These are phyloP conservation scores for Orchesellides sinensis DNA, from an alignment of 2,888 invertebrate genomes.

Conservation along the genomic window DNA sequence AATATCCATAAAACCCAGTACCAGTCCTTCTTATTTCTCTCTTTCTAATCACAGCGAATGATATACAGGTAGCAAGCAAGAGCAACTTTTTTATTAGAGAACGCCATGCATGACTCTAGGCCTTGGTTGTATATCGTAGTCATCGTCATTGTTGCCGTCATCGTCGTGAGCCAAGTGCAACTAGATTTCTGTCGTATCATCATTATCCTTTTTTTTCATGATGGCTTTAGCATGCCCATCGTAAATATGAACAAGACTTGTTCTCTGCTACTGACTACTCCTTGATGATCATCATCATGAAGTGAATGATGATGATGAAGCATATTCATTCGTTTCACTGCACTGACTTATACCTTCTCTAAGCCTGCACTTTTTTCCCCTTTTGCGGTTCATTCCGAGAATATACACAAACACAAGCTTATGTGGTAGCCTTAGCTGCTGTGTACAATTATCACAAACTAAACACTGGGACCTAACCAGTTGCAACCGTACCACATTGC, in stretches of 20 bases:
- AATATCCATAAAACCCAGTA: constrained; percentile 21
- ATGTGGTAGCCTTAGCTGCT: constrained; percentile 21
- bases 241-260: background rate
- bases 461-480: constrained; percentile 18
- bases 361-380: constrained; percentile 14
- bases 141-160: background rate
- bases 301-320: constrained; percentile 41
- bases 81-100: background rate
- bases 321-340: constrained; percentile 59
- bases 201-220: constrained; percentile 29
- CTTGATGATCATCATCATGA: constrained; percentile 14
- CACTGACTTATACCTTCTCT: constrained; percentile 11
- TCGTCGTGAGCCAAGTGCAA: constrained; percentile 43
- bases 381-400: constrained; percentile 54
- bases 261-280: constrained; percentile 32
- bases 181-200: constrained; percentile 48
- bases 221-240: background rate
- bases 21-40: no score
- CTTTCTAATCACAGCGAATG: no score
- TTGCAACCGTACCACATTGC: constrained; percentile 6
- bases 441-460: constrained; percentile 11
- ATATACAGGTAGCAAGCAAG: background rate
- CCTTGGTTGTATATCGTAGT: background rate
- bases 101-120: background rate
- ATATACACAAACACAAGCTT: constrained; percentile 2